A percentile compares a stretch with the other conserved stretches of the same genome.
Conservation (phyloP, 2,888 invertebrate genomes). For the Diarsia mendica region DNA sequence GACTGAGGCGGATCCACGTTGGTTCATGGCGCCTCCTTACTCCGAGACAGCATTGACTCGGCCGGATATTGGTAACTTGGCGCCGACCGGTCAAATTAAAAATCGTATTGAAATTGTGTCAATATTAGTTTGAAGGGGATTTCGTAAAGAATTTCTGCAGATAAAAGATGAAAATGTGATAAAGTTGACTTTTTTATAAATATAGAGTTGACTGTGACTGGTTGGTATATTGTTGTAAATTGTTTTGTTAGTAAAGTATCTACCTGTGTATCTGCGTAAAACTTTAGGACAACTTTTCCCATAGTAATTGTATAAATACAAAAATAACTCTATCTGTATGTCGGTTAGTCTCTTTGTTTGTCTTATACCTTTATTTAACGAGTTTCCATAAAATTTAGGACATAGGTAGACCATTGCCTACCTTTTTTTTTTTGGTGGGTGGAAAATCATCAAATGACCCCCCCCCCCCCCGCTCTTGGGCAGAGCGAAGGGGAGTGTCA, state of each 20-base stretch:
- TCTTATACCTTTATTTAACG: not conserved
- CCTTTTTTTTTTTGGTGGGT: too few relatives aligned
- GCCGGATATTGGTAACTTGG: constrained; percentile 68
- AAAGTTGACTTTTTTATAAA: too few relatives aligned
- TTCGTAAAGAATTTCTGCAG: not conserved
- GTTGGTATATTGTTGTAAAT: not conserved
- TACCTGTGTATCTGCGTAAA: too few relatives aligned
- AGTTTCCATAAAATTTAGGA: not conserved
- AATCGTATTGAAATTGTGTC: constrained; percentile 33
- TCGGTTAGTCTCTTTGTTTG: not conserved
- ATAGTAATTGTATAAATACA: not conserved
- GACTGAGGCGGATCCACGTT: not conserved
- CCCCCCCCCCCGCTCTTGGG: too few relatives aligned
- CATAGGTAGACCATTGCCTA: not conserved
- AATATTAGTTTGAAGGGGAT: constrained; percentile 21
- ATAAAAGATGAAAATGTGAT: not conserved
- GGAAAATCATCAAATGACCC: too few relatives aligned
- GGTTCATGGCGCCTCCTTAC: not conserved
- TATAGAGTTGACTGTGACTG: not conserved
- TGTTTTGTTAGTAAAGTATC: not conserved
- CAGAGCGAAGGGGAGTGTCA: too few relatives aligned
- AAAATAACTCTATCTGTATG: not conserved
- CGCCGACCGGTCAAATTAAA: constrained; percentile 45
- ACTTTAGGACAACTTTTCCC: not conserved
- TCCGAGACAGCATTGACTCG: constrained; percentile 69